Evolutionary conservation across 2,888 invertebrate species (phyloP), one percentile per base, ranked within the genome.

Genomic region (Trachelus stipa): DNA sequence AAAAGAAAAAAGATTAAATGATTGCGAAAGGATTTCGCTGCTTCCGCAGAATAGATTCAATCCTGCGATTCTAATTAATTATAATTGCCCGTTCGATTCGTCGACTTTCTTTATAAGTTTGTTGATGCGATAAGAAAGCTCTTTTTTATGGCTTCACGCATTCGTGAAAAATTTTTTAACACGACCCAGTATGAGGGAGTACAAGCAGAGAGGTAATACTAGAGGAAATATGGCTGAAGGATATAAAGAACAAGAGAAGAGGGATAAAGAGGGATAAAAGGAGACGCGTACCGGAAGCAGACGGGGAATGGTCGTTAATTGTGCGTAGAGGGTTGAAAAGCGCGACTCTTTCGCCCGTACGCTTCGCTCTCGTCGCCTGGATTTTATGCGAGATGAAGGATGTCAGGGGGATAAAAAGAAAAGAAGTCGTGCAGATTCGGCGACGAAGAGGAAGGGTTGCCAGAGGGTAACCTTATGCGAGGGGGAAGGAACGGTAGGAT

Each of bases 381-480:
- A 56, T 56, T 23, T 23, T 56, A 56, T 9, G 23, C 23, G 56
- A 56, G 56, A 56, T 9, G 56, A 56, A 56, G 56, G 56, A 56
- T 23, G 56, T 23, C 56, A 23, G 3, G 1, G 34, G 23, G 9
- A 23, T 23, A 23, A 56, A 23, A 56, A 40, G 35, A 40, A 56
- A 23, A 56, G 15, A 56, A 56, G 56, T 56, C 9, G 23, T 56
- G 56, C 9, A 56, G 23, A 23, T 56, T 56, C 9, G 23, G 56
- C 6, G 56, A 56, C 23, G 23, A 9, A 9, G 23, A 23, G 23
- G 9, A 9, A 56, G 23, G 23, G 56, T 56, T 68, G 40, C 56
- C 34, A 68, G 69, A 37, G 30, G 68, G 73, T 35, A 30, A 78
- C 73, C 37, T 37, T 11, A 34, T 35, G 68, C 75, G 69, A 71